Percentiles rank a stretch among this genome's conserved stretches.
phyloP scores from a whole-genome alignment of 2,113 vertebrate species.

The Saimiri boliviensis region DNA sequence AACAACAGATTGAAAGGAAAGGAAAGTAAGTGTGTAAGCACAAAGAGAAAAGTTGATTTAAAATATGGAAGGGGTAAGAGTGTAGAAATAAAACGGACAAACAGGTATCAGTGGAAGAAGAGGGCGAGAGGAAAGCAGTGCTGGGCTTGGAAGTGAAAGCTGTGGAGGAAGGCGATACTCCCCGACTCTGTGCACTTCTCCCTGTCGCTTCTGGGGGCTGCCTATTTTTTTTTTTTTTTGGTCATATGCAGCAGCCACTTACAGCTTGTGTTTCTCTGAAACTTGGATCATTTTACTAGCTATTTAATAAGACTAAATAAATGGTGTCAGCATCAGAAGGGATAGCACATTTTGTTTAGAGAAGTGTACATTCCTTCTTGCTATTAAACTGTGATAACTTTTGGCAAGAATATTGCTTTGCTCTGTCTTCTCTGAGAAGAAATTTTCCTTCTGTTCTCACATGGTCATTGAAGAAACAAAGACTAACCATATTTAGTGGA shows the following conservation, averaged over 20 bases:
- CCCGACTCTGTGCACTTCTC: accelerated
- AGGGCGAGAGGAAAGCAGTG: not conserved
- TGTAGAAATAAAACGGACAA: not conserved
- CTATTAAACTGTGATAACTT: slow-evolving; percentile 59
- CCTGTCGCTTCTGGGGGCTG: no score
- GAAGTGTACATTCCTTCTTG: slow-evolving; percentile 1
- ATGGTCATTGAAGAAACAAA: slow-evolving; percentile 45
- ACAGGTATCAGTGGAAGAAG: accelerated
- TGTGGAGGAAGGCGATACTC: no score
- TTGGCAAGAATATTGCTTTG: slow-evolving; percentile 25
- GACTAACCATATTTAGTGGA: slow-evolving; percentile 67
- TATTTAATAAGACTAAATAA: slow-evolving; percentile 25
- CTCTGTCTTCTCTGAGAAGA: slow-evolving; percentile 64
- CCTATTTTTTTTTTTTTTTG: no score
- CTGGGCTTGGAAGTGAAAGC: no score
- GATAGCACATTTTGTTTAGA: not conserved
- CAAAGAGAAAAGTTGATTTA: slow-evolving; percentile 3
- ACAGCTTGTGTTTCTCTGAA: not conserved
- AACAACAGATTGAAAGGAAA: slow-evolving; percentile 26
- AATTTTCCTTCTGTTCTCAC: slow-evolving; percentile 66
- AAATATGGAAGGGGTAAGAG: not conserved
- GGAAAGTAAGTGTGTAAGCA: not conserved
- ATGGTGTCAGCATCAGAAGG: not conserved
- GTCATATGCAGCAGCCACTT: not conserved
- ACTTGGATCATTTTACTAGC: not conserved